Percentiles rank a stretch among this genome's conserved stretches.
These are phyloP conservation scores for Drosophila flavopinicola DNA, from an alignment of 2,888 invertebrate species.

Conservation along the genomic window DNA sequence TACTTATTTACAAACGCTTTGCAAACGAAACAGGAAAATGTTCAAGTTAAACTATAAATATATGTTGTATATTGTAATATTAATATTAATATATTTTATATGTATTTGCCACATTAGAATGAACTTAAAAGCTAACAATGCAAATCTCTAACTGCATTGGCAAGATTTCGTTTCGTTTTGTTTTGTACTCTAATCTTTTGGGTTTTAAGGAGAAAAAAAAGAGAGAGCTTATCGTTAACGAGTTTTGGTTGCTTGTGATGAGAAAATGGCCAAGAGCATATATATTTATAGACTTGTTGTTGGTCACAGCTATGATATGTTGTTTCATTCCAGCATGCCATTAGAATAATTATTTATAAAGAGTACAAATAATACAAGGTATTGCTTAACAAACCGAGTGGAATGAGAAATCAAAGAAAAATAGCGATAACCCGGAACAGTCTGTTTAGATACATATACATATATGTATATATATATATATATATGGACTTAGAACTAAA, in stretches of 20 bases:
- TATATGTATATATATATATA: background rate
- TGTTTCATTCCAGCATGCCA: too few relatives aligned
- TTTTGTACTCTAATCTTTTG: conserved; percentile 30
- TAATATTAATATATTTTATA: conserved; percentile 49
- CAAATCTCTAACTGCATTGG: conserved; percentile 30
- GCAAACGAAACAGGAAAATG: conserved; percentile 40
- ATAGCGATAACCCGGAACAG: conserved; percentile 9
- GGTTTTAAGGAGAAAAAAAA: conserved; percentile 22
- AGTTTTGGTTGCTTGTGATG: conserved; percentile 58
- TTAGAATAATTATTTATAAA: background rate
- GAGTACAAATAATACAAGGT: background rate
- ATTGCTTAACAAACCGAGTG: too few relatives aligned
- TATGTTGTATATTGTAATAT: conserved; percentile 13
- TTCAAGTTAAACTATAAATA: conserved; percentile 30
- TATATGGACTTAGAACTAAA: conserved; percentile 56
- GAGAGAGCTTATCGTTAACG: conserved; percentile 17
- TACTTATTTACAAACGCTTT: conserved; percentile 56
- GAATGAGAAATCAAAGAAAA: too few relatives aligned
- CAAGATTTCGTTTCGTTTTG: conserved; percentile 31
- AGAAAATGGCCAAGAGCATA: conserved; percentile 29
- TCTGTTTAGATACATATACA: conserved; percentile 2
- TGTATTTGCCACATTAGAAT: conserved; percentile 49
- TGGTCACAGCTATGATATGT: background rate
- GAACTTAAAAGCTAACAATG: conserved; percentile 38
- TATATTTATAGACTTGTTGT: conserved; percentile 6